Conservation (phyloP, 2,113 vertebrate species). For the Dicaeum eximium region DNA sequence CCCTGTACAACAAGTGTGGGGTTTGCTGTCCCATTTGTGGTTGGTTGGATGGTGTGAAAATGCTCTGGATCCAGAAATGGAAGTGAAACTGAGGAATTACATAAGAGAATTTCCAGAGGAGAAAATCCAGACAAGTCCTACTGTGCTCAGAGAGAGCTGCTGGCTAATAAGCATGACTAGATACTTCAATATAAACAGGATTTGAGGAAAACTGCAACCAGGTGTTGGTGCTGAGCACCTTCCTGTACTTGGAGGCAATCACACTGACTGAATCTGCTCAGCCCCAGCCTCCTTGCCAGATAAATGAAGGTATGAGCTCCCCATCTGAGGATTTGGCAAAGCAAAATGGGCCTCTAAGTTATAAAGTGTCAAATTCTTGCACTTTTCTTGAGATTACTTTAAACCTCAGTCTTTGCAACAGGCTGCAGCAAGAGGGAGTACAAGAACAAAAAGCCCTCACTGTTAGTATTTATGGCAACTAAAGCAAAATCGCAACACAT, state of each 20-base stretch:
- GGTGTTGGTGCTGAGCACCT: neutral
- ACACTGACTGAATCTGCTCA: neutral
- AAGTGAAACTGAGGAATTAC: neutral
- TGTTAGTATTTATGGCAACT: conserved; percentile 58
- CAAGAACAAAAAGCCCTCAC: conserved; percentile 52
- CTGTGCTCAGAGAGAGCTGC: neutral
- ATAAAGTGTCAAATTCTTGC: neutral
- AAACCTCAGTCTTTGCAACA: conserved; percentile 40
- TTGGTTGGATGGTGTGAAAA: neutral
- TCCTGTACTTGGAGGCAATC: neutral
- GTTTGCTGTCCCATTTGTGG: neutral
- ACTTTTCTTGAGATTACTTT: neutral
- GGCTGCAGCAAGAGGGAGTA: conserved; percentile 55
- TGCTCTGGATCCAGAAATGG: neutral
- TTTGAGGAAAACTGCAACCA: neutral
- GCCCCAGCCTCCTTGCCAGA: neutral
- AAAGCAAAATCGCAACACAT: conserved; percentile 16
- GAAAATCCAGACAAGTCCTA: neutral
- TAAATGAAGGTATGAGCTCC: neutral
- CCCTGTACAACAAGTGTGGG: neutral
- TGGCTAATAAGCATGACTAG: neutral
- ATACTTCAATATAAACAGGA: neutral
- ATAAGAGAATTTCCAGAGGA: neutral
- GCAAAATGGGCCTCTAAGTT: neutral
- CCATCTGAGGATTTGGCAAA: neutral